A percentile compares a stretch with the other conserved stretches of the same genome.
phyloP scores from a whole-genome alignment of 1,140 invertebrate genomes.

The Euwallacea similis region DNA sequence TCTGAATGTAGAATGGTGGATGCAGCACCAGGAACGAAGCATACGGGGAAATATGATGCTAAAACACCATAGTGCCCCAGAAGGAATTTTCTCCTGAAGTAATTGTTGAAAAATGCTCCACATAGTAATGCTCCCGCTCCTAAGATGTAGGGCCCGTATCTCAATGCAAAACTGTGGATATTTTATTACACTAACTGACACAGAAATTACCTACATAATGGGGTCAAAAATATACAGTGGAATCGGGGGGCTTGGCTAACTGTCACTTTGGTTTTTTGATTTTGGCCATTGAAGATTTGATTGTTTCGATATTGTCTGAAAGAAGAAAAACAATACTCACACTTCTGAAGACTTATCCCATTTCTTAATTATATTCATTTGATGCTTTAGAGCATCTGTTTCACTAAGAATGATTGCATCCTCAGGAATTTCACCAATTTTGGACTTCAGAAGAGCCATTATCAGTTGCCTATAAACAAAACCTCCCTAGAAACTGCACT shows the following conservation, averaged over 20 bases:
- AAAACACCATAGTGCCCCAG: conserved; percentile 51
- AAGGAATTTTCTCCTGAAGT: conserved; percentile 52
- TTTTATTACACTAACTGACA: background rate
- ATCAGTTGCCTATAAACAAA: background rate
- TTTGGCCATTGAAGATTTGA: too few relatives aligned
- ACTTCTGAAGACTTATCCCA: conserved; percentile 54
- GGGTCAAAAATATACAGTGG: too few relatives aligned
- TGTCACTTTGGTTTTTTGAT: background rate
- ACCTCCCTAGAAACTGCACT: background rate
- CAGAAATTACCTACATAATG: too few relatives aligned
- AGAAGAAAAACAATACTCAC: conserved; percentile 45
- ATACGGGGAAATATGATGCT: conserved; percentile 55
- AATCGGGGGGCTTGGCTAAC: too few relatives aligned
- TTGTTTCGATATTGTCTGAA: background rate
- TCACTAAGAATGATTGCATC: conserved; percentile 55
- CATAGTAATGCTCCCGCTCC: conserved; percentile 33
- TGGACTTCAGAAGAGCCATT: conserved; percentile 38
- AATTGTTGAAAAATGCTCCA: conserved; percentile 55
- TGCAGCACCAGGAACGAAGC: conserved; percentile 53
- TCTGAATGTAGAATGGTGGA: conserved; percentile 53
- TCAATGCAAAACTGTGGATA: conserved; percentile 51
- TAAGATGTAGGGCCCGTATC: conserved; percentile 46
- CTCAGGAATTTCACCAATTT: conserved; percentile 45
- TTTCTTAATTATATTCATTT: conserved; percentile 53
- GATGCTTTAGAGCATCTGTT: conserved; percentile 54